Conservation (phyloP, 1,140 invertebrate genomes). For the Pissodes strobi region DNA sequence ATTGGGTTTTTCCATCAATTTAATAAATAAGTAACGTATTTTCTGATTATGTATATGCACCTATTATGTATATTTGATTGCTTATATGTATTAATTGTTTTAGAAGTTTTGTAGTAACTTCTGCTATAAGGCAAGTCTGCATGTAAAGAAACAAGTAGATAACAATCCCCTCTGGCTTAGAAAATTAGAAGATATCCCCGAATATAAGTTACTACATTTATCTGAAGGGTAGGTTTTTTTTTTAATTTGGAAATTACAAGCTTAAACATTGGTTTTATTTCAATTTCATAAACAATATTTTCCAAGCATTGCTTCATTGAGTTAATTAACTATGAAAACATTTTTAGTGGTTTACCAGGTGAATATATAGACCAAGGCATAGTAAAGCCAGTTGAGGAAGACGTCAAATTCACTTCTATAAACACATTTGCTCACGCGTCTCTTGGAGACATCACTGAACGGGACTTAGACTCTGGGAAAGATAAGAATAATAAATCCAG, state of each 20-base stretch:
- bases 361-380: slow-evolving; percentile 54
- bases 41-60: too few species aligned
- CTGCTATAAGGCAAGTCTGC: slow-evolving; percentile 80
- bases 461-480: slow-evolving; percentile 41
- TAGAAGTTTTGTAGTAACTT: slow-evolving; percentile 79
- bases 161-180: slow-evolving; percentile 83
- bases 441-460: slow-evolving; percentile 44
- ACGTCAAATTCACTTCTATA: slow-evolving; percentile 45
- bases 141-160: slow-evolving; percentile 78
- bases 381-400: slow-evolving; percentile 38
- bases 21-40: too few species aligned
- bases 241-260: background rate
- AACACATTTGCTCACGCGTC: slow-evolving; percentile 47
- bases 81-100: too few species aligned
- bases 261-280: background rate
- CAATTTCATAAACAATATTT: background rate
- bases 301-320: background rate
- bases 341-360: slow-evolving; percentile 52
- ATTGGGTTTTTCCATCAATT: too few species aligned
- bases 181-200: slow-evolving; percentile 68
- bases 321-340: too few species aligned
- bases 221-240: slow-evolving; percentile 41
- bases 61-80: too few species aligned
- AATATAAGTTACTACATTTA: slow-evolving; percentile 62
- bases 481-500: slow-evolving; percentile 16